Evolutionary conservation across 2,797 vertebrate species (phyloP).

Genomic region (Hemitrygon akajei): DNA sequence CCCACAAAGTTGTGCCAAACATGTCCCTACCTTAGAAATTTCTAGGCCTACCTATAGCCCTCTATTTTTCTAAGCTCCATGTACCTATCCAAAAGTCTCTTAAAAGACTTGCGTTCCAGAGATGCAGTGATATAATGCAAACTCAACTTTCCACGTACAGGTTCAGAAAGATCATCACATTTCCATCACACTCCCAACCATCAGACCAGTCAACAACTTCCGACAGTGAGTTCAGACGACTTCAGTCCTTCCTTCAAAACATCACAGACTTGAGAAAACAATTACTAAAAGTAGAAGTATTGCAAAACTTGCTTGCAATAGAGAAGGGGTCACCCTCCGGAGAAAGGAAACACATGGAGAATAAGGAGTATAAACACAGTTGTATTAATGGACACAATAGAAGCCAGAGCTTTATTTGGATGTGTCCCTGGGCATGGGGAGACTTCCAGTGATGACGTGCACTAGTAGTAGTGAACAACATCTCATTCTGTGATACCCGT

Average conservation of each 20-base stretch:
- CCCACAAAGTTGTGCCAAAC: no score
- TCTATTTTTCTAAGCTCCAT: no score
- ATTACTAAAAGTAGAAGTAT: not conserved
- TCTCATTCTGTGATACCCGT: not conserved
- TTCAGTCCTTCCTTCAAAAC: not conserved
- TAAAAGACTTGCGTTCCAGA: no score
- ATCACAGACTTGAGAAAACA: not conserved
- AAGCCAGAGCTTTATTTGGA: conserved; percentile 14
- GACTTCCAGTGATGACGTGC: not conserved
- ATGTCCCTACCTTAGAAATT: no score
- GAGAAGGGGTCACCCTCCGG: not conserved
- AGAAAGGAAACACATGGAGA: conserved; percentile 31
- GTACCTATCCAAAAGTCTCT: no score
- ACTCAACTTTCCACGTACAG: no score
- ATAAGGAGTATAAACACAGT: conserved; percentile 12
- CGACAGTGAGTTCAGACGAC: not conserved
- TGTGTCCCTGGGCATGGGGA: not conserved
- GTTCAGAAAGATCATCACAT: no score
- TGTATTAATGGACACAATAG: not conserved
- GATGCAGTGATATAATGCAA: no score
- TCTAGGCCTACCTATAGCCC: no score
- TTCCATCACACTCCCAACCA: no score
- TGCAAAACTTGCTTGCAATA: not conserved
- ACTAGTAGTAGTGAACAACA: not conserved
- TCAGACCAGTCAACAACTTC: not conserved